These are phyloP conservation scores for Platypus cylindrus DNA, from an alignment of 2,888 invertebrate genomes.

Conservation along the genomic window DNA sequence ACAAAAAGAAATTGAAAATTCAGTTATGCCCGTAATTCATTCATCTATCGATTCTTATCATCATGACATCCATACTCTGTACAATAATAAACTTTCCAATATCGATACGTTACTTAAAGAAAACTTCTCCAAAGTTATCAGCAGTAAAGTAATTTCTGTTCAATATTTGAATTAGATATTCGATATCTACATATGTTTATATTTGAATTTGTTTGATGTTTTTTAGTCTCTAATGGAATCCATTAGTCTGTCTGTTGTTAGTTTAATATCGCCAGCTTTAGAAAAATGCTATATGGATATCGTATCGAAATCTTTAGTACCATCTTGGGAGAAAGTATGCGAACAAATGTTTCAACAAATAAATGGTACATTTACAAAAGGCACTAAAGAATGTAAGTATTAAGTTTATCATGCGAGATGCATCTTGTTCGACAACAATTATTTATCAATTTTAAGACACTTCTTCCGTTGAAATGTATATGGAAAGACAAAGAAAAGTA, in stretches of 20 bases:
- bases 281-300: slow-evolving; percentile 68
- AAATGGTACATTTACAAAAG: slow-evolving; percentile 74
- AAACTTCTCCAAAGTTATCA: slow-evolving; percentile 66
- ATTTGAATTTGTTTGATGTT: slow-evolving; percentile 4
- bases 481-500: slow-evolving; percentile 33
- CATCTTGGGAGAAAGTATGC: slow-evolving; percentile 77
- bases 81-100: slow-evolving; percentile 56
- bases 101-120: slow-evolving; percentile 67
- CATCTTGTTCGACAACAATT: not conserved
- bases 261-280: slow-evolving; percentile 59
- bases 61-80: slow-evolving; percentile 58
- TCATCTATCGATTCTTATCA: slow-evolving; percentile 61
- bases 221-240: slow-evolving; percentile 60
- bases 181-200: slow-evolving; percentile 8
- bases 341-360: slow-evolving; percentile 81
- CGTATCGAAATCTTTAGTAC: slow-evolving; percentile 63
- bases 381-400: slow-evolving; percentile 79
- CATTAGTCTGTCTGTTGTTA: slow-evolving; percentile 53
- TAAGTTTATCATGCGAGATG: not conserved
- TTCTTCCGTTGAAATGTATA: slow-evolving; percentile 33
- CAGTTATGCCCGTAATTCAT: slow-evolving; percentile 44
- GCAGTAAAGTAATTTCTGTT: slow-evolving; percentile 67
- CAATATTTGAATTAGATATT: no score
- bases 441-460: slow-evolving; percentile 26
- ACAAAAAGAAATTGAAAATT: slow-evolving; percentile 43